These are phyloP conservation scores for Tokudaia muenninki DNA, from an alignment of 2,797 vertebrate species.

Conservation along the genomic window DNA sequence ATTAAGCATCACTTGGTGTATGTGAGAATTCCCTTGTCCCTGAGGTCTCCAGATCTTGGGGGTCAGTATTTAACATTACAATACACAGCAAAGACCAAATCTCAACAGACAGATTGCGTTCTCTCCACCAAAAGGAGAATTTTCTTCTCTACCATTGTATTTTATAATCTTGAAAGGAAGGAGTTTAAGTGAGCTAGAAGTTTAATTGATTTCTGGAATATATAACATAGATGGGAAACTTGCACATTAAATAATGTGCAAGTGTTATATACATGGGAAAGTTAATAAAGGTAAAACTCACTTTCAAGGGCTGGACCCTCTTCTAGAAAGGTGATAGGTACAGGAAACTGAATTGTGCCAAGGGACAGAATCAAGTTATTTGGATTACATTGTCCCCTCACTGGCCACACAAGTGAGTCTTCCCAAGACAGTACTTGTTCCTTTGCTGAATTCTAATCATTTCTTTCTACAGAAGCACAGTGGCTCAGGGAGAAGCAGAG, in stretches of 20 bases:
- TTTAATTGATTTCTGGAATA: constrained; percentile 40
- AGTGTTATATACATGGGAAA: neutral
- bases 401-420: neutral
- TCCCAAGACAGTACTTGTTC: neutral
- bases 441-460: neutral
- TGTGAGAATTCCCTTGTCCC: neutral
- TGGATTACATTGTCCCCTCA: neutral
- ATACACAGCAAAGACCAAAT: neutral
- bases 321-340: neutral
- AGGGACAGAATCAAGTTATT: neutral
- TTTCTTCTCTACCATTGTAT: neutral
- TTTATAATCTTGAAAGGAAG: neutral
- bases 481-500: neutral
- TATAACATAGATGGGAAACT: neutral
- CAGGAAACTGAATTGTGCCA: neutral
- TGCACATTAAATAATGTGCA: neutral
- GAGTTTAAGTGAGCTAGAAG: neutral
- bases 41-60: neutral
- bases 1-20: neutral
- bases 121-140: neutral
- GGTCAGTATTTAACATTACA: neutral
- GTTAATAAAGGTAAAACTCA: neutral
- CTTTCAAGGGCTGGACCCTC: neutral
- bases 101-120: neutral
- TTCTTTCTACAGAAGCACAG: neutral